phyloP scores from a whole-genome alignment of 2,888 invertebrate species.

The Platynereis dumerilii region DNA sequence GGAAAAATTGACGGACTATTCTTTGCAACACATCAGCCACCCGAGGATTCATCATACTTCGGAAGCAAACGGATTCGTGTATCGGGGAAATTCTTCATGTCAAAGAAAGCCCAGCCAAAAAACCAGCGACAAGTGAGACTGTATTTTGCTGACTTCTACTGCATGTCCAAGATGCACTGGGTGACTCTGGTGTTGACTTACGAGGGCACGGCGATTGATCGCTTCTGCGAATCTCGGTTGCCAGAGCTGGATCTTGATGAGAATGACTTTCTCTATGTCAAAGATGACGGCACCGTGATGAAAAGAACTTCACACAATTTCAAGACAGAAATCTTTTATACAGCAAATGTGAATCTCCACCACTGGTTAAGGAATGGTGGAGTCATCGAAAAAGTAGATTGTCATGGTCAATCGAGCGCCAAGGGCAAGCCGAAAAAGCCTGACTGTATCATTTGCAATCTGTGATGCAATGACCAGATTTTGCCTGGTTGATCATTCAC shows the following conservation, averaged over 20 bases:
- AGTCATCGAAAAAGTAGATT: too few relatives aligned
- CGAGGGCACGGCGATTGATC: constrained; percentile 2
- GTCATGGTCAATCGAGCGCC: too few relatives aligned
- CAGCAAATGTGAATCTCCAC: constrained; percentile 12
- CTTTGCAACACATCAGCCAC: constrained; percentile 9
- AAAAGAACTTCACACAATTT: neutral
- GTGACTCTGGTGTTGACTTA: constrained; percentile 16
- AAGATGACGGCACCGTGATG: neutral
- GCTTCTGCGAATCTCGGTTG: constrained; percentile 3
- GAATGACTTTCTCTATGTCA: constrained; percentile 5
- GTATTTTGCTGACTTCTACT: constrained; percentile 31
- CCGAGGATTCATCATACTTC: neutral
- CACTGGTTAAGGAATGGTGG: neutral
- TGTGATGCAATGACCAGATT: too few relatives aligned
- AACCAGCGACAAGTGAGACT: neutral
- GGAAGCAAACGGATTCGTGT: neutral
- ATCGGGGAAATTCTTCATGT: neutral
- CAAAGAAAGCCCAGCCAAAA: neutral
- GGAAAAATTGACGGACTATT: constrained; percentile 25
- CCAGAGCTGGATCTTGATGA: neutral
- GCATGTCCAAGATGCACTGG: constrained; percentile 19
- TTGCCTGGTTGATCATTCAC: too few relatives aligned
- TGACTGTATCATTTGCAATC: too few relatives aligned
- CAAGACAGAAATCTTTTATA: constrained; percentile 22
- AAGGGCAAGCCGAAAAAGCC: too few relatives aligned